phyloP scores from a whole-genome alignment of 2,797 vertebrate species.

The Oreochromis mossambicus region DNA sequence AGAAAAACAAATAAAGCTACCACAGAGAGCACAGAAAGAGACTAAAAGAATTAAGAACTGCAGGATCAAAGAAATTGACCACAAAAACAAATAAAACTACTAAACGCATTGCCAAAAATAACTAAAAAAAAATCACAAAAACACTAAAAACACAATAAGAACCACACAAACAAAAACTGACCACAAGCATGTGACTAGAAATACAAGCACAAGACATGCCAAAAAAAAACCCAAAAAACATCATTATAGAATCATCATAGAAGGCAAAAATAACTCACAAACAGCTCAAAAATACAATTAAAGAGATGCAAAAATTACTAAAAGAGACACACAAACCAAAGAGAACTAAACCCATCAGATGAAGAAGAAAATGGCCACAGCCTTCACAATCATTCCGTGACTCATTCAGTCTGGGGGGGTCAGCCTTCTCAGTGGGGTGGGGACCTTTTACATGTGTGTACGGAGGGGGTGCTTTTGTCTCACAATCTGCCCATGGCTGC shows the following conservation, averaged over 20 bases:
- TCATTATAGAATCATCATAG: neutral
- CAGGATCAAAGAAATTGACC: neutral
- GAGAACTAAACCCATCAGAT: neutral
- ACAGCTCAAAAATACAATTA: neutral
- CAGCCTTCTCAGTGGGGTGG: neutral
- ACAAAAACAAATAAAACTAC: neutral
- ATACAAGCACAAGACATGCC: neutral
- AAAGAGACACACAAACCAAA: neutral
- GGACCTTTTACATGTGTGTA: neutral
- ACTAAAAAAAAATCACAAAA: neutral
- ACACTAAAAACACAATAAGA: neutral
- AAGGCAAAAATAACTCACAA: neutral
- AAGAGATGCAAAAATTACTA: neutral
- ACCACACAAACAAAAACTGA: neutral
- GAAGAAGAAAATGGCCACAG: neutral
- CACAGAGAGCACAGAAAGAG: neutral
- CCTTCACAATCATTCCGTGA: neutral
- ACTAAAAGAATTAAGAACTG: neutral
- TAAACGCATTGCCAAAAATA: fast-evolving
- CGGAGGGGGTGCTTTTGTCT: fast-evolving
- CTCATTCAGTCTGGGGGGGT: neutral
- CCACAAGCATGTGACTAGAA: neutral
- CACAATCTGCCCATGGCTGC: neutral
- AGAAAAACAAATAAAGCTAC: neutral
- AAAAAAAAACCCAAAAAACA: neutral